Base-by-base conservation (phyloP, 1,140 invertebrate species). In the Helicoverpa armigera region DNA sequence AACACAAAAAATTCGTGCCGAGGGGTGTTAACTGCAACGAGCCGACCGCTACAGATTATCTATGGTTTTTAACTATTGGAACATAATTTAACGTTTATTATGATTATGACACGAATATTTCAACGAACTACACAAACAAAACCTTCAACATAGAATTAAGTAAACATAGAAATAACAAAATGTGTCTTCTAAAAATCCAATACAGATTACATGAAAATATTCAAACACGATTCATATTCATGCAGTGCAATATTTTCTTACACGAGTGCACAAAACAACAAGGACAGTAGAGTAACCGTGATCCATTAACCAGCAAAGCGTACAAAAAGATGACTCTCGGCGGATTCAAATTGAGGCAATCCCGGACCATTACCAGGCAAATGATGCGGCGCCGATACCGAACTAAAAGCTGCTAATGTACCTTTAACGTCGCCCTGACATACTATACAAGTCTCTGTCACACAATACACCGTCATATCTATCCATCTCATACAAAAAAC, bases 341-440 rank as follows among this genome's bases (percentile, higher is more conserved):
- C 81, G 78, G 83, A 86, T 87, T 87, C 86, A 86, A 88, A 88
- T 88, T 87, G 86, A 89, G 74, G 88, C 86, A 87, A 89, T 89
- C 86, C 85, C 83, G 80, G 82, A 56, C 83, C 84, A 89, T 89
- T 90, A 89, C 84, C 65, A 86, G 73, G 85, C 88, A 85, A 90
- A 91, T 89, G 88, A 88, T 86, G 81, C 85, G 78, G 86, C 88
- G 81, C 82, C 82, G 87, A 87, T 85, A 86, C 78, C 77, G 58
- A 65, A 31, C 84, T 90, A 89, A 92, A 89, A 91, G 91, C 86
- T 81, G 81, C 89, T 91, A 89, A 90, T 88, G 88, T 83, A 88
- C 79, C 81, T 74, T 43, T 81, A 80, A 74, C 77, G 78, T 83
- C 85, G 82, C 76, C 81, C 82, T 78, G 69, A 58, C 23, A 81